phyloP scores from a whole-genome alignment of 2,888 invertebrate genomes.

The Oxystoma pomonae region DNA sequence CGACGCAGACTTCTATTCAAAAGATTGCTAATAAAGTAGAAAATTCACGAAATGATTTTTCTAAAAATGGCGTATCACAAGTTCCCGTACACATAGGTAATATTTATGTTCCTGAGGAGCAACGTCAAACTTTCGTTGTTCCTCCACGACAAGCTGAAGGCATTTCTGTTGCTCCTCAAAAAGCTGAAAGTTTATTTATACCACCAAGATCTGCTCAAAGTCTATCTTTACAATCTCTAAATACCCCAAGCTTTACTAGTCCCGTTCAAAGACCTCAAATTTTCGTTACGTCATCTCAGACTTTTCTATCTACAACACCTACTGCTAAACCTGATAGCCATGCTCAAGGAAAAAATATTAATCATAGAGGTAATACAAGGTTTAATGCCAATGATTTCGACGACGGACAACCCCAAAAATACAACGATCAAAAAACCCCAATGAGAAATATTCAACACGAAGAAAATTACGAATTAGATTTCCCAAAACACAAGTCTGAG shows the following conservation, averaged over 20 bases:
- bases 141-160: neutral
- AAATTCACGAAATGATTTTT: too few species aligned
- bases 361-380: neutral
- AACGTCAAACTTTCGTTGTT: neutral
- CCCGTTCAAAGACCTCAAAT: neutral
- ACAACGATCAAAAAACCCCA: neutral
- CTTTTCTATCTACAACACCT: neutral
- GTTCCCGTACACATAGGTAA: neutral
- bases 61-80: neutral
- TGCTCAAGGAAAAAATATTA: neutral
- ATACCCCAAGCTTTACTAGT: neutral
- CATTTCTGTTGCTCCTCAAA: neutral
- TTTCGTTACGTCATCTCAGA: neutral
- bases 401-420: neutral
- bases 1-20: neutral
- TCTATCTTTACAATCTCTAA: neutral
- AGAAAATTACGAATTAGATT: neutral
- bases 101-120: neutral
- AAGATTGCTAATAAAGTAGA: too few species aligned
- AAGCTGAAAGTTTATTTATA: neutral
- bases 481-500: constrained; percentile 17
- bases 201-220: neutral
- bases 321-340: neutral
- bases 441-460: neutral
- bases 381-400: neutral